Base-by-base conservation (phyloP, 2,113 vertebrate genomes). In the Triplophysa dalaica region DNA sequence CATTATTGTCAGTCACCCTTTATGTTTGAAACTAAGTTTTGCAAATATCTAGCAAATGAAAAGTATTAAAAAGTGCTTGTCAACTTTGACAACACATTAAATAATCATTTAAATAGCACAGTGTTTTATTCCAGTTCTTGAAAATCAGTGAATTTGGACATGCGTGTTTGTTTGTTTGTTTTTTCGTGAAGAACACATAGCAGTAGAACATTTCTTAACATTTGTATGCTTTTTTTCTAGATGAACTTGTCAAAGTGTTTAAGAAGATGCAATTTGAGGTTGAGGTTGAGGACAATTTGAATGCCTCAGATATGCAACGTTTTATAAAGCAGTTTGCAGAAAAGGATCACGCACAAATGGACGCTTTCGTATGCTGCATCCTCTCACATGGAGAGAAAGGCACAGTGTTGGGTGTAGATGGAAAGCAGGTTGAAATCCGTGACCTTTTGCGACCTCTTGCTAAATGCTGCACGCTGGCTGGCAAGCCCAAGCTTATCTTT, bases 401-500 rank as follows among this genome's bases (percentile, higher is more conserved):
- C 33, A 81, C 79, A 41, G 70, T 93, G 65, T 75, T 83, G 45
- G 92, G 91, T 0, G 0, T 50, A 14, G 92, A 94, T 61, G 72
- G 83, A 8, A 1, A 74, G 3, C 9, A 50, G 1, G 69, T 93
- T 63, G 24, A 56, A 58, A 89, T 93, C 50, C 87, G 82, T 8
- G 77, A 87, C 0, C 77, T 93, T 65, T 16, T 89, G 1, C 60
- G 29, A 68, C 86, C 58, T 21, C 92, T 93, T 85, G 88, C 83
- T 68, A 76, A 73, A 0, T 92, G 93, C 82, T 56, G 2, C 17
- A 81, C 89, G n/a, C 88, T 93, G 33, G 64, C 78, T 41, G 82
- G 70, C n/a, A 94, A 94, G 84, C 93, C 93, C 78, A 94, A 94
- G 80, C 62, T 94, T 33, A 93, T 94, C 88, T 90, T 94, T 77